phyloP scores from a whole-genome alignment of 2,113 vertebrate genomes.

The Sula dactylatra region DNA sequence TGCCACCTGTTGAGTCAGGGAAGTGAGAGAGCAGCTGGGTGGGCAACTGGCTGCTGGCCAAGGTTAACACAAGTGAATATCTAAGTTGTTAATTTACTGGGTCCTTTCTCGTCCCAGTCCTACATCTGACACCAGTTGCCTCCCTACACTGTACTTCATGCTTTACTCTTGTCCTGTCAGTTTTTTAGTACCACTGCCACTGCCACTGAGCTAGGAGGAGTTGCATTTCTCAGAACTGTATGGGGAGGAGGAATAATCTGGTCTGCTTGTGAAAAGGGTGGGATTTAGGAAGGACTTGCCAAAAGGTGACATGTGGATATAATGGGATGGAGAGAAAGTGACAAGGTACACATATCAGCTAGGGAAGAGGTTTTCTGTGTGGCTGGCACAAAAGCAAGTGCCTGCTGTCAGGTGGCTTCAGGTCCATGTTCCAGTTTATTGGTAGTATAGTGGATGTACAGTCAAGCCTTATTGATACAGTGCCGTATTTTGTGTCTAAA shows the following conservation, averaged over 20 bases:
- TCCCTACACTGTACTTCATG: background rate
- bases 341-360: background rate
- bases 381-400: background rate
- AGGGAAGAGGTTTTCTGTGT: background rate
- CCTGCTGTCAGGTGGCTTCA: background rate
- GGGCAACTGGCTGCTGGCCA: background rate
- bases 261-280: background rate
- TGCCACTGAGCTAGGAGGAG: background rate
- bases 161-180: background rate
- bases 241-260: background rate
- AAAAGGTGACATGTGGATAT: background rate
- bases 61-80: background rate
- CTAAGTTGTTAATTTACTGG: background rate
- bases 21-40: rapidly evolving
- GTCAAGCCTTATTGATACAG: background rate
- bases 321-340: background rate
- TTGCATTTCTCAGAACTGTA: background rate
- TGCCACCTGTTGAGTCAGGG: background rate
- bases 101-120: background rate
- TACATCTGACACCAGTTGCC: background rate
- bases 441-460: background rate
- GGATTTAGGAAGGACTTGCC: background rate
- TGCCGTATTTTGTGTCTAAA: background rate
- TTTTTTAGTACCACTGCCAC: rapidly evolving
- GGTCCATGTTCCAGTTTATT: background rate